phyloP scores from a whole-genome alignment of 2,888 invertebrate species.

The Ochropleura leucogaster region DNA sequence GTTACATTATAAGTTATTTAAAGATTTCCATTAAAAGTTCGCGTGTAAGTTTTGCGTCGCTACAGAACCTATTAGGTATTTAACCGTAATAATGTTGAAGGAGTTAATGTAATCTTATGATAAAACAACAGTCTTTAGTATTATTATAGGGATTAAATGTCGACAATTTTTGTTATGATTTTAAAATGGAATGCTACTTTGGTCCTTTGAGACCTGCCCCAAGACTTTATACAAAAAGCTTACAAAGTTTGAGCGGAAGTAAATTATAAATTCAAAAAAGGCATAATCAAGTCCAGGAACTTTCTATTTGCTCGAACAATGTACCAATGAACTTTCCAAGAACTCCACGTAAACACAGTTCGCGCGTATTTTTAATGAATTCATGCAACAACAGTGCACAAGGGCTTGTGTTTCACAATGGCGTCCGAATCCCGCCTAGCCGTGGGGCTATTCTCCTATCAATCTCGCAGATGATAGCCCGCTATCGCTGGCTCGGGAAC shows the following conservation, averaged over 20 bases:
- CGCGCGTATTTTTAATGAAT: constrained; percentile 78
- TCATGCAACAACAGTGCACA: constrained; percentile 76
- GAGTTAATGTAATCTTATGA: constrained; percentile 47
- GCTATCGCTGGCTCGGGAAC: constrained; percentile 83
- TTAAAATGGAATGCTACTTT: constrained; percentile 19
- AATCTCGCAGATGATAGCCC: constrained; percentile 89
- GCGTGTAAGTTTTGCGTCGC: constrained; percentile 67
- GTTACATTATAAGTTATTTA: constrained; percentile 72
- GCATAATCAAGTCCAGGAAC: constrained; percentile 34
- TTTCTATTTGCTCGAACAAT: constrained; percentile 57
- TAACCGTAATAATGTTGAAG: constrained; percentile 44
- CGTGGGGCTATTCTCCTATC: constrained; percentile 89
- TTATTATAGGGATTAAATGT: constrained; percentile 9
- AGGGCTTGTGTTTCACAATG: constrained; percentile 78
- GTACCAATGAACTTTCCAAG: constrained; percentile 59
- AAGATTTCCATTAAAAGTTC: constrained; percentile 74
- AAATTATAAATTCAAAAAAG: constrained; percentile 40
- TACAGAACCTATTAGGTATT: constrained; percentile 58
- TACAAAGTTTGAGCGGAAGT: neutral
- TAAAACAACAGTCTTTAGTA: constrained; percentile 26
- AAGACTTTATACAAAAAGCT: neutral
- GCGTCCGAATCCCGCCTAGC: constrained; percentile 84
- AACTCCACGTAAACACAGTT: constrained; percentile 69
- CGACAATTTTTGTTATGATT: neutral
- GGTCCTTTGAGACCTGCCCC: neutral